Conservation (phyloP, 2,797 vertebrate genomes). For the Forpus xanthops region DNA sequence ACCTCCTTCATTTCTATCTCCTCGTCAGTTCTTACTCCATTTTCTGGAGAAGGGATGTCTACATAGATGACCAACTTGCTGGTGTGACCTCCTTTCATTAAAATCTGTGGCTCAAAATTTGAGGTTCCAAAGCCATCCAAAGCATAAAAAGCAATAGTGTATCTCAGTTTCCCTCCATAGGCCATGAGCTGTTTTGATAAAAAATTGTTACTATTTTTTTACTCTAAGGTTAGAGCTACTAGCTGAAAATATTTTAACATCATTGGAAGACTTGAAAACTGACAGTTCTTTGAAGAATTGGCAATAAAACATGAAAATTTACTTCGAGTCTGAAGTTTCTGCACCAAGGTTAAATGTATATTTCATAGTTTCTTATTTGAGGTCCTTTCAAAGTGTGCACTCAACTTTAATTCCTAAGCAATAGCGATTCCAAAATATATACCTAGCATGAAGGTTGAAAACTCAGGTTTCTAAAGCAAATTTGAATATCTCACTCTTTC, state of each 20-base stretch:
- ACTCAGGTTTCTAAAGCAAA: background rate
- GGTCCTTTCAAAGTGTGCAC: background rate
- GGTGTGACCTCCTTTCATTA: constrained; percentile 86
- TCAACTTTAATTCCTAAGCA: background rate
- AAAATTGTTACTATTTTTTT: background rate
- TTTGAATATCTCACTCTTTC: background rate
- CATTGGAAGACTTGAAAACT: background rate
- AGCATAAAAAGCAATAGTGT: constrained; percentile 84
- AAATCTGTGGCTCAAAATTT: constrained; percentile 91
- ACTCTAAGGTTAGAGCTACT: background rate
- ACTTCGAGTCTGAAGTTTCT: background rate
- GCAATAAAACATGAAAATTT: constrained; percentile 7
- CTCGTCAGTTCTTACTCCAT: constrained; percentile 76
- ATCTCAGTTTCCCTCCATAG: constrained; percentile 87
- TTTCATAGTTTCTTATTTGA: background rate
- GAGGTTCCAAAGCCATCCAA: constrained; percentile 79
- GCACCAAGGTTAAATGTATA: background rate
- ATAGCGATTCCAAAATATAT: background rate
- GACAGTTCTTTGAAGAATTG: background rate
- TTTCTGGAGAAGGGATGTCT: constrained; percentile 80
- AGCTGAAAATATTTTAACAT: background rate
- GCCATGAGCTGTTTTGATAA: constrained; percentile 81
- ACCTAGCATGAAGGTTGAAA: background rate
- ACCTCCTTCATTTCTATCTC: constrained; percentile 89
- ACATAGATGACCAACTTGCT: constrained; percentile 86